Percentiles rank a stretch among this genome's conserved stretches.
Conservation (phyloP, 2,888 invertebrate species). For the Torymus auratus region DNA sequence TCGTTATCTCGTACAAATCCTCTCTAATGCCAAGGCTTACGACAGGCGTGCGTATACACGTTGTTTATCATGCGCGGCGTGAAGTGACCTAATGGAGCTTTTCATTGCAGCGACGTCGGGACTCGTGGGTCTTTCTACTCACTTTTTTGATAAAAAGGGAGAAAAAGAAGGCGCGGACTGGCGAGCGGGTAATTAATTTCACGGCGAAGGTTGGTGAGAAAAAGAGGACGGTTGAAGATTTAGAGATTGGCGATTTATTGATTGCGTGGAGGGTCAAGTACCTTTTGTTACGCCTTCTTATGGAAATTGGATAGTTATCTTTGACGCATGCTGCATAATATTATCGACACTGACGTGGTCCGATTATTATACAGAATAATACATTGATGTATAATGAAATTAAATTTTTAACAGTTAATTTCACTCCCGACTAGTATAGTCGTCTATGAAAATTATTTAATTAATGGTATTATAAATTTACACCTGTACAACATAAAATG, state of each 20-base stretch:
- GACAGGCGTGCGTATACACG: slow-evolving; percentile 5
- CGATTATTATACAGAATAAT: too few relatives aligned
- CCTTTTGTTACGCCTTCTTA: background rate
- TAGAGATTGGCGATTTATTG: slow-evolving; percentile 10
- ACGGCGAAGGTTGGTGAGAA: slow-evolving; percentile 12
- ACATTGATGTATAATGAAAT: too few relatives aligned
- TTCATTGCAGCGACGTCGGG: slow-evolving; percentile 21
- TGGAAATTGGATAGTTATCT: background rate
- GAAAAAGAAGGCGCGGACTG: background rate
- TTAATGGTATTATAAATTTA: too few relatives aligned
- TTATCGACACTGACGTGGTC: too few relatives aligned
- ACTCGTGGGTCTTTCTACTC: background rate
- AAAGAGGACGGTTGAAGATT: slow-evolving; percentile 7
- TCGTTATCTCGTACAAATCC: background rate
- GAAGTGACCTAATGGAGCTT: slow-evolving; percentile 30
- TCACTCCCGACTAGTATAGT: too few relatives aligned
- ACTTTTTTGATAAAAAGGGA: background rate
- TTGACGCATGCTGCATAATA: too few relatives aligned
- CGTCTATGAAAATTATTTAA: too few relatives aligned
- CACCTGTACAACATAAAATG: too few relatives aligned
- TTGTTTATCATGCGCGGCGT: background rate
- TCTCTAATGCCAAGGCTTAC: slow-evolving; percentile 14
- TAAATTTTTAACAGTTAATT: too few relatives aligned
- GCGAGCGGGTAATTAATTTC: slow-evolving; percentile 23
- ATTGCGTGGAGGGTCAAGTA: background rate